These are phyloP conservation scores for Lucifuga dentata DNA, from an alignment of 2,113 vertebrate genomes.

Conservation along the genomic window DNA sequence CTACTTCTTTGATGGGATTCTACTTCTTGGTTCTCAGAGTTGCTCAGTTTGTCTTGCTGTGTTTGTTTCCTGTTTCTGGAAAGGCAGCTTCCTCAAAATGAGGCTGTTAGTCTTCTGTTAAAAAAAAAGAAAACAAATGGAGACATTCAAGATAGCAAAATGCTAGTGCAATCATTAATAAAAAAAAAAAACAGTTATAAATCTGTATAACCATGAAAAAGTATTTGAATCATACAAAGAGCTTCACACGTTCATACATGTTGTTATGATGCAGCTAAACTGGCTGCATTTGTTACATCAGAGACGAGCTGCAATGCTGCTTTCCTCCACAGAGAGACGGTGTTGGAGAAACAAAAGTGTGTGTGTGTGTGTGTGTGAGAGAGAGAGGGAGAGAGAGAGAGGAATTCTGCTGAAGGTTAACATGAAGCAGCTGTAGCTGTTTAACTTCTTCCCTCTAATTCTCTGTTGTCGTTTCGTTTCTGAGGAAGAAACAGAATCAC, in stretches of 20 bases:
- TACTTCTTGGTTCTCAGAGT: neutral
- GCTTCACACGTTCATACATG: too few species aligned
- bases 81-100: conserved; percentile 67
- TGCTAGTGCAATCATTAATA: neutral
- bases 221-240: too few species aligned
- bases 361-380: neutral
- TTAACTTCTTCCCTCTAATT: conserved; percentile 45
- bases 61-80: conserved; percentile 62
- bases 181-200: neutral
- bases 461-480: conserved; percentile 6
- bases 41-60: conserved; percentile 16
- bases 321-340: conserved; percentile 57
- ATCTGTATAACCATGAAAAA: too few species aligned
- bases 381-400: conserved; percentile 17
- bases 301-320: conserved; percentile 38
- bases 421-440: conserved; percentile 64
- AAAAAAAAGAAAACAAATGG: neutral
- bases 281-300: conserved; percentile 30
- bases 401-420: conserved; percentile 68
- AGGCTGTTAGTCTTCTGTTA: neutral
- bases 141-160: neutral
- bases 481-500: too few species aligned
- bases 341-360: conserved; percentile 43
- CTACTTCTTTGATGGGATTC: neutral
- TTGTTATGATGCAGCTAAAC: neutral